Conservation (phyloP, 1,140 invertebrate genomes). For the Hesperophylax magnus region DNA sequence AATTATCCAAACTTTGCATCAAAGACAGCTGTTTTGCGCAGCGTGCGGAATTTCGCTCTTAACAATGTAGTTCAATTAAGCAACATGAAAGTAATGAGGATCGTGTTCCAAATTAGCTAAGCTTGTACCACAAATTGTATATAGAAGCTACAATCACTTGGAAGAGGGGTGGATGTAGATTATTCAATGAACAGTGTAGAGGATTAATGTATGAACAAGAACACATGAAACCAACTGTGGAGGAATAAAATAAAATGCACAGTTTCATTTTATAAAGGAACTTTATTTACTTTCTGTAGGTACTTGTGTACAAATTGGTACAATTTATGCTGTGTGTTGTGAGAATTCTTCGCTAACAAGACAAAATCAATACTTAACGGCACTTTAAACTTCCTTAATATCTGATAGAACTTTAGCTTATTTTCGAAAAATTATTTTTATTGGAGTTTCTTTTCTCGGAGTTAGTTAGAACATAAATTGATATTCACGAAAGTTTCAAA, state of each 20-base stretch:
- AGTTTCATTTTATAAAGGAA: conserved; percentile 1
- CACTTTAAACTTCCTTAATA: conserved; percentile 31
- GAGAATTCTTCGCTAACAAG: neutral
- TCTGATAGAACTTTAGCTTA: neutral
- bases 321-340: conserved; percentile 13
- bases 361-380: conserved; percentile 16
- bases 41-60: too few species aligned
- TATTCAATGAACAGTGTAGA: too few species aligned
- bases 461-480: too few species aligned
- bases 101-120: neutral
- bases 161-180: neutral
- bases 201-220: neutral
- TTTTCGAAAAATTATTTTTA: neutral
- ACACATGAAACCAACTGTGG: neutral
- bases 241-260: conserved; percentile 17
- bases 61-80: neutral
- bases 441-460: neutral
- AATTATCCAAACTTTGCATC: too few species aligned
- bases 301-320: conserved; percentile 3
- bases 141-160: neutral
- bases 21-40: too few species aligned
- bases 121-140: neutral
- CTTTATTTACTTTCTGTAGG: neutral
- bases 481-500: too few species aligned
- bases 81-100: neutral